Evolutionary conservation across 2,113 vertebrate species (phyloP).

Genomic region (Columba janthina): DNA sequence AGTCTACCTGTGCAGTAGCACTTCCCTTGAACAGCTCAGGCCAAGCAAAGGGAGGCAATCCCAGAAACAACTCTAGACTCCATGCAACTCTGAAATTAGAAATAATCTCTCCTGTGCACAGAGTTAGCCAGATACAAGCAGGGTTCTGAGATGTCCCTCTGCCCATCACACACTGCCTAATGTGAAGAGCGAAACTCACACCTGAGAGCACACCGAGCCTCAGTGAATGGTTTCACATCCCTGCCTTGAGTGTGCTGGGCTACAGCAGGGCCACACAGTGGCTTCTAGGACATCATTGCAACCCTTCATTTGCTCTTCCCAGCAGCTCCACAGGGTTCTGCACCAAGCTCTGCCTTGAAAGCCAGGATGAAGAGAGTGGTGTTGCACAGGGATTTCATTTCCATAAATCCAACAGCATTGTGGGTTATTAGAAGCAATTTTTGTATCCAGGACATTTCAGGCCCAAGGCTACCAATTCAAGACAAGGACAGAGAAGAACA

Average conservation of each 20-base stretch:
- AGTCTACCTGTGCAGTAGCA: neutral
- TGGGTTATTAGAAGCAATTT: neutral
- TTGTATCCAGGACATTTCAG: slow-evolving; percentile 15
- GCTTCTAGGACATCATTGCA: neutral
- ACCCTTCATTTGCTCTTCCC: neutral
- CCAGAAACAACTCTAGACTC: neutral
- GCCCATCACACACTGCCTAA: neutral
- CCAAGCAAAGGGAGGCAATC: neutral
- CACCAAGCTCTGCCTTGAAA: neutral
- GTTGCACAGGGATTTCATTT: neutral
- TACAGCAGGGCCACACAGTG: neutral
- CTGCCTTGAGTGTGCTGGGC: neutral
- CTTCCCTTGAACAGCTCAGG: neutral
- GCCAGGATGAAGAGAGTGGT: neutral
- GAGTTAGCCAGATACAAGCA: neutral
- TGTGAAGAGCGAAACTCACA: neutral
- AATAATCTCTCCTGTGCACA: neutral
- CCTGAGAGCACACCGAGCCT: neutral
- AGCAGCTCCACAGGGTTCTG: neutral
- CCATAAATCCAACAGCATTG: neutral
- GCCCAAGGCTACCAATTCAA: neutral
- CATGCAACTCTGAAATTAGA: neutral
- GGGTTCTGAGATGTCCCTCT: neutral
- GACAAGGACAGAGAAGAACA: slow-evolving; percentile 1
- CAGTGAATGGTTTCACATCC: neutral